phyloP scores from a whole-genome alignment of 2,888 invertebrate species.

The Teleogryllus oceanicus region DNA sequence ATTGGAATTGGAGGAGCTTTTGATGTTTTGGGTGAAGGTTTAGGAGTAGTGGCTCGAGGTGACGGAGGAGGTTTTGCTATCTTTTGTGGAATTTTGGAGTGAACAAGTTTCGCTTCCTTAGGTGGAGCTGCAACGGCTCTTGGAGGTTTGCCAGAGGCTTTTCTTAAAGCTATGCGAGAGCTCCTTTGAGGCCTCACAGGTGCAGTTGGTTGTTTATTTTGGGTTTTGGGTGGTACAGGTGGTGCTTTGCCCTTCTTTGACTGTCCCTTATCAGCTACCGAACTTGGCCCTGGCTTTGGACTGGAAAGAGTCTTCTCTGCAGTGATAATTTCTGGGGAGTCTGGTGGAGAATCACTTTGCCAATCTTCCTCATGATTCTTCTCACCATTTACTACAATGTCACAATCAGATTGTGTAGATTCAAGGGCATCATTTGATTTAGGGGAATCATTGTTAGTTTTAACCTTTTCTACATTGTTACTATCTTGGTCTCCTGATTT shows the following conservation, averaged over 20 bases:
- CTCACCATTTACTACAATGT: neutral
- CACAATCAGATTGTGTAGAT: neutral
- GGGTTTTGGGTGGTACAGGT: neutral
- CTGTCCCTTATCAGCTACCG: neutral
- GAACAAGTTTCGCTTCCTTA: neutral
- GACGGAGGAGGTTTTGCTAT: slow-evolving; percentile 33
- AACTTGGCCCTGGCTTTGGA: neutral
- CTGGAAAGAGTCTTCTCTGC: neutral
- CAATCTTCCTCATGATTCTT: neutral
- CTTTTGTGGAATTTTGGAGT: slow-evolving; percentile 29
- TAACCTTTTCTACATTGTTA: too few species aligned
- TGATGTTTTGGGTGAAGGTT: slow-evolving; percentile 4
- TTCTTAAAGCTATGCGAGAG: neutral
- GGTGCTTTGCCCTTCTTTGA: neutral
- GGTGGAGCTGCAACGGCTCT: neutral
- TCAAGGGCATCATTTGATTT: neutral
- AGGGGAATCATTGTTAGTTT: too few species aligned
- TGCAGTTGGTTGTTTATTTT: neutral
- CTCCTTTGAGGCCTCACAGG: neutral
- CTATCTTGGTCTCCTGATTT: too few species aligned
- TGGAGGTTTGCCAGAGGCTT: neutral
- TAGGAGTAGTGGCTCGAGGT: slow-evolving; percentile 25
- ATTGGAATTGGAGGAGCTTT: slow-evolving; percentile 5
- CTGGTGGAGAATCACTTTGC: neutral
- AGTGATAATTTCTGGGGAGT: neutral